Conservation (phyloP, 2,113 vertebrate genomes). For the Vulpes ferrilata region DNA sequence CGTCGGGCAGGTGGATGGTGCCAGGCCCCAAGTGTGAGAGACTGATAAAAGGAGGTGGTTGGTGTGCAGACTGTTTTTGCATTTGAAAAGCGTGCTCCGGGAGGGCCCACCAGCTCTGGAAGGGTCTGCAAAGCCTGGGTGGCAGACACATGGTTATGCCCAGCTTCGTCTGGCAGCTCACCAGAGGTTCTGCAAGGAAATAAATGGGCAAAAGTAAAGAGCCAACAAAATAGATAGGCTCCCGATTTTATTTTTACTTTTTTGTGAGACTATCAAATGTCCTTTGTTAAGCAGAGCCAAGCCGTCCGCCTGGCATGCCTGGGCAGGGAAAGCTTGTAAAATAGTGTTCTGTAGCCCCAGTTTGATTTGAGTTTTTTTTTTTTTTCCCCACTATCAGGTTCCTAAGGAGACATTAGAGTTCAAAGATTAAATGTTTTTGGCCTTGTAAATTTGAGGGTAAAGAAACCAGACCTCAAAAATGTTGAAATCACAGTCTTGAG, state of each 20-base stretch:
- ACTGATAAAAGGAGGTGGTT: too few species aligned
- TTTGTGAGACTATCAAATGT: neutral
- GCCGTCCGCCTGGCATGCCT: neutral
- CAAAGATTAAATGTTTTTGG: neutral
- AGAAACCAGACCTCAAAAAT: neutral
- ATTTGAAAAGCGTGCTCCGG: neutral
- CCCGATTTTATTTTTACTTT: neutral
- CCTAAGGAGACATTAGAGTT: neutral
- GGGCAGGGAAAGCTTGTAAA: neutral
- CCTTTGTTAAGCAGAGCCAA: neutral
- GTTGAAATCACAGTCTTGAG: neutral
- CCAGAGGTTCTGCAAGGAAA: neutral
- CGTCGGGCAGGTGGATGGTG: neutral
- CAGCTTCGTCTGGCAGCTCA: neutral
- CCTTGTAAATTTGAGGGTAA: neutral
- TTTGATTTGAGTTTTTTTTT: neutral
- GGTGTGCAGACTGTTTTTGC: neutral
- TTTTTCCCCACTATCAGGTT: neutral
- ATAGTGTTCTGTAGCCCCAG: neutral
- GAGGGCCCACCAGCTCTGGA: neutral
- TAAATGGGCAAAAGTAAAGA: neutral
- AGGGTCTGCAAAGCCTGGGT: neutral
- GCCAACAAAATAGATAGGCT: neutral
- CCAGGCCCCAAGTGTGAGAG: neutral
- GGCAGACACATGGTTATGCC: neutral